Evolutionary conservation across 2,113 vertebrate genomes (phyloP).

Genomic region (Rana temporaria): DNA sequence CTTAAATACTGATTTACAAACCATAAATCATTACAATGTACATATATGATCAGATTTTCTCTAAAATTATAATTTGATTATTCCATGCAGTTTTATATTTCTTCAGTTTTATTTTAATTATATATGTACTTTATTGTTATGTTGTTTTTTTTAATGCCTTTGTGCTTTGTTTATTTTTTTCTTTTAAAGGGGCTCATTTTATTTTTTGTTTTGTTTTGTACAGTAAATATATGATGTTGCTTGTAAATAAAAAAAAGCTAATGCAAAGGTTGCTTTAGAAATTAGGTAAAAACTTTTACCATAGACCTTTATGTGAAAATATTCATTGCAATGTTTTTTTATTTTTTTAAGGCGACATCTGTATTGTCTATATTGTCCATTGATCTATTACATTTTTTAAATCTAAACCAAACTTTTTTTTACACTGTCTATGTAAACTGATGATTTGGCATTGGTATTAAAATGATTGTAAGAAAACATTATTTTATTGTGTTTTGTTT

Average conservation of each 20-base stretch:
- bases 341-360: not conserved
- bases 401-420: not conserved
- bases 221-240: no score
- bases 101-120: no score
- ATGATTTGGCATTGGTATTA: constrained; percentile 7
- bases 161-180: no score
- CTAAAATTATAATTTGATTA: no score
- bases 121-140: no score
- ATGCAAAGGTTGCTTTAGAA: not conserved
- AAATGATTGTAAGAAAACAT: not conserved
- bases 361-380: constrained; percentile 6
- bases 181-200: no score
- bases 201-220: no score
- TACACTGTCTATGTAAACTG: constrained; percentile 11
- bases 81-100: no score
- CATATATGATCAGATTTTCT: no score
- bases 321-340: not conserved
- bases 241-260: not conserved
- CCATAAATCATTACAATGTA: no score
- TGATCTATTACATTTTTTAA: constrained; percentile 1
- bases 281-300: not conserved
- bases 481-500: not conserved
- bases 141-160: no score
- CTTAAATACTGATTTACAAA: no score
- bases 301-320: not conserved